Evolutionary conservation across 2,113 vertebrate species (phyloP).

Genomic region (Apteryx owenii): DNA sequence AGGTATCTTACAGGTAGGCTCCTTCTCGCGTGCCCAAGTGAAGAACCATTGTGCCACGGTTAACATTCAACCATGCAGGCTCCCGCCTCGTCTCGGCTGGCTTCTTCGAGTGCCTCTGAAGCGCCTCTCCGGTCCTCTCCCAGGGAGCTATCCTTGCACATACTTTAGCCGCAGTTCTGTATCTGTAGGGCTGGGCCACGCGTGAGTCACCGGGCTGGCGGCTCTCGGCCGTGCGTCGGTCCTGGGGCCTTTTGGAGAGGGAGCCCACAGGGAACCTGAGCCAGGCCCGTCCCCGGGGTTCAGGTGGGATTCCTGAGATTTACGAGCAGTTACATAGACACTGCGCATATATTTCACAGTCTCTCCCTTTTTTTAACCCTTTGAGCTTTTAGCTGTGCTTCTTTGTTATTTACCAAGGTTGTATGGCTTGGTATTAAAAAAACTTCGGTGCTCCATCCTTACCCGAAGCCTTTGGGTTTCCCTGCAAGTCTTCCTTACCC

Average conservation of each 20-base stretch:
- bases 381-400: neutral
- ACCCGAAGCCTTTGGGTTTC: neutral
- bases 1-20: neutral
- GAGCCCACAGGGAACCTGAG: rapidly evolving
- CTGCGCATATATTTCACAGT: rapidly evolving
- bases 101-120: neutral
- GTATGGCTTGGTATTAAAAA: neutral
- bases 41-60: neutral
- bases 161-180: neutral
- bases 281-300: rapidly evolving
- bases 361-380: neutral
- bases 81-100: rapidly evolving
- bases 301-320: rapidly evolving
- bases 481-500: rapidly evolving
- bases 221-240: neutral
- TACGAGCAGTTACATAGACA: rapidly evolving
- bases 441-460: rapidly evolving
- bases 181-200: neutral
- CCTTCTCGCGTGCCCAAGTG: rapidly evolving
- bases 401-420: neutral
- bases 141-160: rapidly evolving
- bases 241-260: neutral
- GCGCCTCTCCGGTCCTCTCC: neutral
- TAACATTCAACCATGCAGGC: neutral
- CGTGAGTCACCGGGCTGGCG: rapidly evolving